Conservation (phyloP, 2,888 invertebrate genomes). For the Bellardia pandia region DNA sequence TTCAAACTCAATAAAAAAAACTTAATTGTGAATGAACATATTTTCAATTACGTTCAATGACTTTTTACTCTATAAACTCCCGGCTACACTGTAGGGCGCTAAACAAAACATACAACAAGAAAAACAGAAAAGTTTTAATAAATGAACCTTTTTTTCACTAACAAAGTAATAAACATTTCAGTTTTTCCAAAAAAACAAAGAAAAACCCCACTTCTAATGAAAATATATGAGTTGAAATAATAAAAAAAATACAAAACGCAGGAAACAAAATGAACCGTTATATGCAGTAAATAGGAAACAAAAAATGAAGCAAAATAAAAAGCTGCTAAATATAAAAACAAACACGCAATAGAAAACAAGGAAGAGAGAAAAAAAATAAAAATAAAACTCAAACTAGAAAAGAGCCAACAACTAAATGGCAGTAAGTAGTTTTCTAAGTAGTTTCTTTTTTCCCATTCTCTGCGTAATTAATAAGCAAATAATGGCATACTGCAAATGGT, state of each 20-base stretch:
- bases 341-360: constrained; percentile 14
- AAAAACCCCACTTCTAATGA: constrained; percentile 20
- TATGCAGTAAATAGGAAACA: background rate
- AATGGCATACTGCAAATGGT: background rate
- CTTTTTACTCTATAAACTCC: background rate
- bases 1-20: background rate
- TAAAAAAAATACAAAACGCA: constrained; percentile 10
- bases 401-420: background rate
- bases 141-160: constrained; percentile 38
- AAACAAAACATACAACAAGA: background rate
- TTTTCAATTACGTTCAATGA: background rate
- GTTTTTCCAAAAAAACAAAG: constrained; percentile 16
- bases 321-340: background rate
- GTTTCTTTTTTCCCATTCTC: background rate
- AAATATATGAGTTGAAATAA: constrained; percentile 20
- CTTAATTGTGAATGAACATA: background rate
- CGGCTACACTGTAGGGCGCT: background rate
- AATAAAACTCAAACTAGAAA: constrained; percentile 12
- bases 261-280: constrained; percentile 40
- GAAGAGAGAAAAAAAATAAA: background rate
- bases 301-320: background rate
- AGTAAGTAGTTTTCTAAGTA: constrained; percentile 21
- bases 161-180: constrained; percentile 43
- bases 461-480: constrained; percentile 37
- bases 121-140: constrained; percentile 41